Evolutionary conservation across 2,888 invertebrate species (phyloP).

Genomic region (Dioctria linearis): DNA sequence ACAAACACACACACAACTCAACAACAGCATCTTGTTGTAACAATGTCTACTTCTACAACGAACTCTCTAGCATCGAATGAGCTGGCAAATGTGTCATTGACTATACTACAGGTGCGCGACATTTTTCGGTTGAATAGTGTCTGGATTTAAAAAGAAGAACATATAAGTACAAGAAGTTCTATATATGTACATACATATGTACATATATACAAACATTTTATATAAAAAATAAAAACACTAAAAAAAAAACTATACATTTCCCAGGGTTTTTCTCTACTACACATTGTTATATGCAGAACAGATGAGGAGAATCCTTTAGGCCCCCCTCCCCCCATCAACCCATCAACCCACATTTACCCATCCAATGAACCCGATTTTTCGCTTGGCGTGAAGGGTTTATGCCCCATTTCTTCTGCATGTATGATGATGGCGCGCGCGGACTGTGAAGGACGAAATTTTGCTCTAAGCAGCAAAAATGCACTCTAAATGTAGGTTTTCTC

Average conservation of each 20-base stretch:
- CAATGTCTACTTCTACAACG: slow-evolving; percentile 37
- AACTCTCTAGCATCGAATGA: slow-evolving; percentile 40
- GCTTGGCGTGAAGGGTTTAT: background rate
- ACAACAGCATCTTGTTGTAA: slow-evolving; percentile 44
- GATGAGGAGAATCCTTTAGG: slow-evolving; percentile 10
- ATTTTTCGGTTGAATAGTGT: slow-evolving; percentile 53
- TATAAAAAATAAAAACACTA: background rate
- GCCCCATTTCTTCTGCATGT: slow-evolving; percentile 4
- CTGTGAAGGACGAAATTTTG: slow-evolving; percentile 1
- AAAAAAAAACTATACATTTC: background rate
- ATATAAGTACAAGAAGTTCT: background rate
- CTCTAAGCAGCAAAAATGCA: slow-evolving; percentile 6
- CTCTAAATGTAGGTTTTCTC: slow-evolving; percentile 37
- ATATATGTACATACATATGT: too few relatives aligned
- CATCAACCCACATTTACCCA: slow-evolving; percentile 16
- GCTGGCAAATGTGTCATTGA: slow-evolving; percentile 51
- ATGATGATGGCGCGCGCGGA: background rate
- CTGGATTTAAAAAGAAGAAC: slow-evolving; percentile 40
- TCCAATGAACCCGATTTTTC: too few relatives aligned
- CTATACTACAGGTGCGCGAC: slow-evolving; percentile 46
- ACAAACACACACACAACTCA: background rate
- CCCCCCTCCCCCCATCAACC: background rate
- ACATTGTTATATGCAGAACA: slow-evolving; percentile 17
- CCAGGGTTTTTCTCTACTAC: background rate
- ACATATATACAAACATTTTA: too few relatives aligned